Percentiles rank a stretch among this genome's conserved stretches.
phyloP scores from a whole-genome alignment of 2,113 vertebrate species.

The Eleginops maclovinus region DNA sequence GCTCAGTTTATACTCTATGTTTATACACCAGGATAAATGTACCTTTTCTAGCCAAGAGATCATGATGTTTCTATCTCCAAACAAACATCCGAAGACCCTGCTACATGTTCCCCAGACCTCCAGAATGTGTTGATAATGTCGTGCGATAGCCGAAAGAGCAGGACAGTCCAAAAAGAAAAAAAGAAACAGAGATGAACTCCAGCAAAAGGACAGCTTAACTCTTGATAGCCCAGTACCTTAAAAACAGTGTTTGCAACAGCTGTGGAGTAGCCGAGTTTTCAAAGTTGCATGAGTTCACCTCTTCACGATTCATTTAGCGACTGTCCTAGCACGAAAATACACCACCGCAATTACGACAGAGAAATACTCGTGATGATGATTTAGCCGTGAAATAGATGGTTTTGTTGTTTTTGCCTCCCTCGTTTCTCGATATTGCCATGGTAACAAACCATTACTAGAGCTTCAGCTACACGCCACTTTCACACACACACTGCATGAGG shows the following conservation, averaged over 20 bases:
- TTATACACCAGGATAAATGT: conserved; percentile 68
- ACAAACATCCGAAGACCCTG: conserved; percentile 66
- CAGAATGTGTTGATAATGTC: conserved; percentile 69
- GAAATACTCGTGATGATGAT: conserved; percentile 46
- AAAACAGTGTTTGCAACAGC: conserved; percentile 7
- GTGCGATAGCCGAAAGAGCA: conserved; percentile 57
- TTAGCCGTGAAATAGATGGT: conserved; percentile 52
- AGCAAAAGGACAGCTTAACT: conserved; percentile 52
- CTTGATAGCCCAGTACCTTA: conserved; percentile 36
- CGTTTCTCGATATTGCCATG: conserved; percentile 61
- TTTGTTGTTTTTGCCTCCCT: conserved; percentile 57
- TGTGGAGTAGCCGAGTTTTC: not conserved
- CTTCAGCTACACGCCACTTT: conserved; percentile 57
- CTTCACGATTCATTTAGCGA: conserved; percentile 3
- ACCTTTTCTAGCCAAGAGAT: conserved; percentile 57
- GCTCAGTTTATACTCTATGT: conserved; percentile 63
- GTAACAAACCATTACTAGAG: conserved; percentile 69
- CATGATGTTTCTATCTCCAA: conserved; percentile 70
- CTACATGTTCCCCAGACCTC: conserved; percentile 63
- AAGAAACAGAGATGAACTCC: conserved; percentile 62
- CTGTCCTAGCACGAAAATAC: conserved; percentile 7
- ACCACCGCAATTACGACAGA: not conserved
- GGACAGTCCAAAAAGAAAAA: conserved; percentile 33
- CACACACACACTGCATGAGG: conserved; percentile 63
- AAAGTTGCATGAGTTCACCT: conserved; percentile 29